These are phyloP conservation scores for Paratrypauchen microcephalus DNA, from an alignment of 2,797 vertebrate genomes.

Conservation along the genomic window DNA sequence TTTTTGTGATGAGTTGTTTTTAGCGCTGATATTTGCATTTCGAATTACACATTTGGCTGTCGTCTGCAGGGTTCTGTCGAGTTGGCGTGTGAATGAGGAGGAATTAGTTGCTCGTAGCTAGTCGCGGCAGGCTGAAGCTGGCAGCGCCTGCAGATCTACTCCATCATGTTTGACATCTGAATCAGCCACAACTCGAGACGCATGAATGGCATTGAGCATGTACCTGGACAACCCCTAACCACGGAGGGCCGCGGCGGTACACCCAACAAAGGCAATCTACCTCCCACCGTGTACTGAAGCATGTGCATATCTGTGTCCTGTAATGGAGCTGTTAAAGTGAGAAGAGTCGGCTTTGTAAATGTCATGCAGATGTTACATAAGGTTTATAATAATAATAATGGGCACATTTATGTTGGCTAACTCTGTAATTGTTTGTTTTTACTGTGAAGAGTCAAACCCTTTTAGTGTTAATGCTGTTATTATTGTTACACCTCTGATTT, in stretches of 20 bases:
- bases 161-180: conserved; percentile 67
- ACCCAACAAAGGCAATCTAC: conserved; percentile 25
- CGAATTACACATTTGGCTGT: too few species aligned
- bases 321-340: not conserved
- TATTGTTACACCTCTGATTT: too few species aligned
- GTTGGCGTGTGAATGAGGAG: conserved; percentile 55
- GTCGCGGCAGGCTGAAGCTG: conserved; percentile 56
- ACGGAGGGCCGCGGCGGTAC: conserved; percentile 34
- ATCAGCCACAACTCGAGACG: conserved; percentile 52
- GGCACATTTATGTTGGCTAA: not conserved
- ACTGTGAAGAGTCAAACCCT: too few species aligned
- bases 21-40: too few species aligned
- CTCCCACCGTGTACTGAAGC: conserved; percentile 18
- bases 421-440: too few species aligned
- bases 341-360: not conserved
- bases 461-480: too few species aligned
- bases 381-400: not conserved
- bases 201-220: conserved; percentile 59
- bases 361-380: not conserved
- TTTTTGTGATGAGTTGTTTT: too few species aligned
- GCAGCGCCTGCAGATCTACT: conserved; percentile 47
- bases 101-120: conserved; percentile 31
- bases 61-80: conserved; percentile 14
- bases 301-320: not conserved
- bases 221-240: conserved; percentile 47